These are phyloP conservation scores for Thymelicus sylvestris DNA, from an alignment of 2,888 invertebrate species.

Conservation along the genomic window DNA sequence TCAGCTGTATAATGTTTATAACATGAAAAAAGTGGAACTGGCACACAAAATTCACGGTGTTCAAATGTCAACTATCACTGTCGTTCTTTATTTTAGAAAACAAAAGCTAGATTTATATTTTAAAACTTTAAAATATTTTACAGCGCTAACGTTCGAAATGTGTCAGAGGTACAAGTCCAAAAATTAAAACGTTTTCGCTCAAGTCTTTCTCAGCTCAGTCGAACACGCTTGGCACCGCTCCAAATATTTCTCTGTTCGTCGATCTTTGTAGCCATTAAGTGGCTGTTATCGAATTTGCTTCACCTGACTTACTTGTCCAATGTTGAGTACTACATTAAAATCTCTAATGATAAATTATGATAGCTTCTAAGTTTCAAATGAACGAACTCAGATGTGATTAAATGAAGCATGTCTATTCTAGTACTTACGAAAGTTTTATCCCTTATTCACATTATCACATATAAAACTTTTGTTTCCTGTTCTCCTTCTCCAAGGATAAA, in stretches of 20 bases:
- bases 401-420: no score
- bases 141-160: neutral
- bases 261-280: conserved; percentile 28
- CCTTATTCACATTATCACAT: no score
- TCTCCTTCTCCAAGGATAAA: no score
- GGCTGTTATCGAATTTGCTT: conserved; percentile 21
- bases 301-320: conserved; percentile 9
- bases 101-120: conserved; percentile 7
- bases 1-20: neutral
- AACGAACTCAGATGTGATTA: no score
- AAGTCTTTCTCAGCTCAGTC: conserved; percentile 12
- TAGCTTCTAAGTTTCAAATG: no score
- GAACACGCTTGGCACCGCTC: conserved; percentile 19
- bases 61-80: neutral
- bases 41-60: neutral
- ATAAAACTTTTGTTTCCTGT: no score
- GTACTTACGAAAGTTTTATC: no score
- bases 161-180: conserved; percentile 16
- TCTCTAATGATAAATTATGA: no score
- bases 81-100: neutral
- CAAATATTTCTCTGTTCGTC: conserved; percentile 24
- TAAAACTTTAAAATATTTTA: neutral
- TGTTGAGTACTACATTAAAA: no score
- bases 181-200: conserved; percentile 27
- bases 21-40: neutral